Evolutionary conservation across 1,140 invertebrate genomes (phyloP).

Genomic region (Parasteatoda tepidariorum): DNA sequence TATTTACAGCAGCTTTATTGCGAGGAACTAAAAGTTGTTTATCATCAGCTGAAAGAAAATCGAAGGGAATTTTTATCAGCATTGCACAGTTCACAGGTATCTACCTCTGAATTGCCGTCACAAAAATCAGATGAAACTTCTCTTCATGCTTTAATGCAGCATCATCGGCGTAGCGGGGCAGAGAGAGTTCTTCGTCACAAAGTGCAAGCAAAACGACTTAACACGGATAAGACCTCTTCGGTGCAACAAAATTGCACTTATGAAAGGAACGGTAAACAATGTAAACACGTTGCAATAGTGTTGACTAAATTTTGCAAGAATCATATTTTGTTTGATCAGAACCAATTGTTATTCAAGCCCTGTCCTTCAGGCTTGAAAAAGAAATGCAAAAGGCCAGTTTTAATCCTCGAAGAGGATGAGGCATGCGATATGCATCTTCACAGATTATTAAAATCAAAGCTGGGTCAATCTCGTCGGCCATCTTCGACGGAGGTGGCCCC

Average conservation of each 20-base stretch:
- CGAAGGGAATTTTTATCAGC: slow-evolving; percentile 73
- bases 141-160: neutral
- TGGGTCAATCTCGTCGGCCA: slow-evolving; percentile 19
- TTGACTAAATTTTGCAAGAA: slow-evolving; percentile 41
- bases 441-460: neutral
- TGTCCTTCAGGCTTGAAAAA: slow-evolving; percentile 69
- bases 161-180: neutral
- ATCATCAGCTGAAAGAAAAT: slow-evolving; percentile 79
- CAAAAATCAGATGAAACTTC: neutral
- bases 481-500: neutral
- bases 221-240: neutral
- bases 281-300: slow-evolving; percentile 2
- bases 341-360: slow-evolving; percentile 80
- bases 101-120: neutral
- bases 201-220: neutral
- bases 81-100: neutral
- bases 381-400: slow-evolving; percentile 63
- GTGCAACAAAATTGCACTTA: slow-evolving; percentile 66
- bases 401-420: slow-evolving; percentile 58
- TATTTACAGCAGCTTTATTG: slow-evolving; percentile 85
- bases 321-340: slow-evolving; percentile 71
- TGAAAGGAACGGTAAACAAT: slow-evolving; percentile 24
- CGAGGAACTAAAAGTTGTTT: slow-evolving; percentile 81
- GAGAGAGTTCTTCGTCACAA: neutral
- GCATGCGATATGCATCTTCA: slow-evolving; percentile 61